Conservation (phyloP, 2,888 invertebrate genomes). For the Trileptium ribeirensis region DNA sequence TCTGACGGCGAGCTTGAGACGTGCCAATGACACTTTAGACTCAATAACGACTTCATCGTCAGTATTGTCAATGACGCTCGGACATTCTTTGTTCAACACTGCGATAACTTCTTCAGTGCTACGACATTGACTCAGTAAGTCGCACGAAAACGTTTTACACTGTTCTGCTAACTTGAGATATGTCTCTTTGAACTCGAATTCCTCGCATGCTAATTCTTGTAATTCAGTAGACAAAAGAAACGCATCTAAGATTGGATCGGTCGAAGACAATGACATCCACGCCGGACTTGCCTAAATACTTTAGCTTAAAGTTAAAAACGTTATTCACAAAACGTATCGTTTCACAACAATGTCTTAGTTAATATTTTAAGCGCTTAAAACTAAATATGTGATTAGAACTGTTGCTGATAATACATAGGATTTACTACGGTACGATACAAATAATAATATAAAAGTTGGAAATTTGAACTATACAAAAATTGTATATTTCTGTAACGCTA, state of each 20-base stretch:
- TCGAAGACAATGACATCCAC: constrained; percentile 57
- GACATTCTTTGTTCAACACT: constrained; percentile 54
- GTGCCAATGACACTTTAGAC: constrained; percentile 51
- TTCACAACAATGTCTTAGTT: too few species aligned
- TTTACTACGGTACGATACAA: too few species aligned
- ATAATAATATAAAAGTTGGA: too few species aligned
- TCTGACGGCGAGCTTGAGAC: constrained; percentile 58
- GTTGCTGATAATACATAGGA: too few species aligned
- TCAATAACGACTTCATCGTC: constrained; percentile 40
- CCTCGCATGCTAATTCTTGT: constrained; percentile 55
- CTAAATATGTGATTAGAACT: too few species aligned
- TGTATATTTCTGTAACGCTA: too few species aligned
- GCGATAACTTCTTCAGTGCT: constrained; percentile 59
- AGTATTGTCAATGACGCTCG: constrained; percentile 46
- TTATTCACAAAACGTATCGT: too few species aligned
- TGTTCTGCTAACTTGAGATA: constrained; percentile 56
- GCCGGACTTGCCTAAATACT: constrained; percentile 57
- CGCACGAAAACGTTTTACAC: constrained; percentile 58
- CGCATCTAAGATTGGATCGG: constrained; percentile 57
- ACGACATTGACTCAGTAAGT: constrained; percentile 58
- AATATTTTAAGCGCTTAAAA: too few species aligned
- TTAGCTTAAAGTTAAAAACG: too few species aligned
- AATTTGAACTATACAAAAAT: too few species aligned
- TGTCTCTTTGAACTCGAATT: constrained; percentile 58
- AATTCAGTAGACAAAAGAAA: constrained; percentile 57